phyloP scores from a whole-genome alignment of 2,888 invertebrate species.

The Lasioglossum oenotherae region DNA sequence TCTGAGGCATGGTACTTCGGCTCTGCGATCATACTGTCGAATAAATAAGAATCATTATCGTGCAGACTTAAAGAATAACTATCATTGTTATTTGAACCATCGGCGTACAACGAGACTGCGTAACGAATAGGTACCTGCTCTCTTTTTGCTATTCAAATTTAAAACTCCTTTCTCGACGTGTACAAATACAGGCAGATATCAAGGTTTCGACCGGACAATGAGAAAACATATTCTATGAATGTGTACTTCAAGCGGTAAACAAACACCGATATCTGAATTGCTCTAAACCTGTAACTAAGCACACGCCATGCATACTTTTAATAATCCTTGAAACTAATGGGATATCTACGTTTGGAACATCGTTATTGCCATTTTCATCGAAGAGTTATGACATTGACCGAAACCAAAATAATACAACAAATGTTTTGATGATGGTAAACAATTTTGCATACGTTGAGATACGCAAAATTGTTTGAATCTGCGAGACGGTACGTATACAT shows the following conservation, averaged over 20 bases:
- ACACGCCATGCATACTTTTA: constrained; percentile 58
- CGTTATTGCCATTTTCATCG: constrained; percentile 10
- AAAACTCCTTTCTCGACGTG: constrained; percentile 21
- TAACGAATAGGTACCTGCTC: constrained; percentile 40
- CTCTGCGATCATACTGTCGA: constrained; percentile 41
- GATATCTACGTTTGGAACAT: constrained; percentile 33
- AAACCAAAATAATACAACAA: constrained; percentile 11
- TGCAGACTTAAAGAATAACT: constrained; percentile 49
- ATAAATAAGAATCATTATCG: constrained; percentile 40
- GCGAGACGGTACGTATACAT: constrained; percentile 8
- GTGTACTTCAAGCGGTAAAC: constrained; percentile 41
- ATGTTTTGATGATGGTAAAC: constrained; percentile 9
- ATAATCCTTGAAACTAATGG: constrained; percentile 39
- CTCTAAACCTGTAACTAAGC: constrained; percentile 53
- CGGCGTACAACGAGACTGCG: constrained; percentile 51
- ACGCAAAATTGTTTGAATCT: constrained; percentile 21
- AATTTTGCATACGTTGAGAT: neutral
- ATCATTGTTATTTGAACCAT: constrained; percentile 71
- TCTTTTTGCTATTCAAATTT: constrained; percentile 16
- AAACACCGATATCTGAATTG: constrained; percentile 41
- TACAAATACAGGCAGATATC: constrained; percentile 35
- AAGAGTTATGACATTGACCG: constrained; percentile 1
- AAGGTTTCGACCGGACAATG: constrained; percentile 19
- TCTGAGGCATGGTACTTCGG: constrained; percentile 33
- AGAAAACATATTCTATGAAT: constrained; percentile 33